These are phyloP conservation scores for Antedon bifida DNA, from an alignment of 35 echinoderm and acorn worm genomes.

Conservation along the genomic window DNA sequence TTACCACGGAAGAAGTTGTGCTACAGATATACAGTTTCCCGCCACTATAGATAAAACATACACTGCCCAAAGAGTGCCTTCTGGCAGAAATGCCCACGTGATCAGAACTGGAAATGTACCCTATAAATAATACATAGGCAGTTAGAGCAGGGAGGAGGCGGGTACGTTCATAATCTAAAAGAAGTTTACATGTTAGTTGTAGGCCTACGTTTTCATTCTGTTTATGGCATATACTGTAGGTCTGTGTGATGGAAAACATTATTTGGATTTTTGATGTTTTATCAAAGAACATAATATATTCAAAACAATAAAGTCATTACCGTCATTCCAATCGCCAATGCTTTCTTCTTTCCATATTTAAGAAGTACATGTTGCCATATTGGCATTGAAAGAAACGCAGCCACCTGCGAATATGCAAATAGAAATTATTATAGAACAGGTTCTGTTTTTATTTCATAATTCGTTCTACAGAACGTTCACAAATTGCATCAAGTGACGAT, in stretches of 20 bases:
- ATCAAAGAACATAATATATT: too few species aligned
- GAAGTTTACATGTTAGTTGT: too few species aligned
- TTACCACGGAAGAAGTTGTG: conserved; percentile 75
- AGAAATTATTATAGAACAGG: not conserved
- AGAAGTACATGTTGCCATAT: conserved; percentile 22
- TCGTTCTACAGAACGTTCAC: not conserved
- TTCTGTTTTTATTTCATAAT: not conserved
- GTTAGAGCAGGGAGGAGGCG: too few species aligned
- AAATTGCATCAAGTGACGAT: not conserved
- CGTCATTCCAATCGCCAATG: conserved; percentile 20
- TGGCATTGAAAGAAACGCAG: conserved; percentile 26
- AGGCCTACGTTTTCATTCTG: too few species aligned
- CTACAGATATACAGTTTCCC: conserved; percentile 47
- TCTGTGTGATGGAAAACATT: too few species aligned
- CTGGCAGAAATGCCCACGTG: conserved; percentile 27
- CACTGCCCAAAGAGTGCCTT: conserved; percentile 36
- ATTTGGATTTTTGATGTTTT: too few species aligned
- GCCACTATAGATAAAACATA: conserved; percentile 34
- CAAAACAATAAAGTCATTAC: conserved; percentile 5
- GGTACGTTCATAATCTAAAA: too few species aligned
- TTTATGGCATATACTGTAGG: too few species aligned
- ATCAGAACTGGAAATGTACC: conserved; percentile 52
- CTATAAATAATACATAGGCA: conserved; percentile 8
- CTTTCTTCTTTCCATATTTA: conserved; percentile 30
- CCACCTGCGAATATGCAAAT: conserved; percentile 19